Base-by-base conservation (phyloP, 2,113 vertebrate genomes). In the Perca schrenkii region DNA sequence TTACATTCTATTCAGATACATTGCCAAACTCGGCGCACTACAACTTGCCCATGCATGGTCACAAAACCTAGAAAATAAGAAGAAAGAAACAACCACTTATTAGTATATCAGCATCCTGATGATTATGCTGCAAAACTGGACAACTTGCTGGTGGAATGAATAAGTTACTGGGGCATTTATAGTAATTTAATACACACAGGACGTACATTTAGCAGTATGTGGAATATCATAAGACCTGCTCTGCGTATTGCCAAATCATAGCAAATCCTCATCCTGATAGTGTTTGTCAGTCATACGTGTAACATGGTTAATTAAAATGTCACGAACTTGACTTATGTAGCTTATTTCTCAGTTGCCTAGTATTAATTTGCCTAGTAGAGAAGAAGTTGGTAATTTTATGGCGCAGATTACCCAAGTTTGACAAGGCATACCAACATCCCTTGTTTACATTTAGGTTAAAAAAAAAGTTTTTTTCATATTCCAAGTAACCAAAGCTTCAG, bases 281-380 rank as follows among this genome's bases (percentile, higher is more conserved):
- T 22, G 4, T 1, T 3, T 82, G 31, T 34, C 31, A 34, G 81
- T 67, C 50, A 78, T 3, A 56, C 1, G 4, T 34, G 49, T 36
- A 83, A 46, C 21, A 60, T 80, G 81, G 63, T 74, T 86, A 46
- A 84, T 89, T 83, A 68, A 71, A 79, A 79, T 65, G 82, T 76
- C 71, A 79, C 77, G 1, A 3, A 50, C 56, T 73, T 78, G 61
- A 79, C 66, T 87, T 52, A 43, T 75, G 74, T 52, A 67, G 65
- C 58, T 77, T 72, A 74, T 79, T 82, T 77, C 64, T 74, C 66
- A 79, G 43, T 47, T 66, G 70, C 40, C 11, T 11, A 60, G 31
- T 25, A 25, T 25, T 25, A 25, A 25, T 25, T 25, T 25, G 25
- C 25, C 25, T 25, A 25, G 25, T 25, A 25, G 25, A 25, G 25